A percentile compares a stretch with the other conserved stretches of the same genome.
Evolutionary conservation across 2,113 vertebrate genomes (phyloP).

Genomic region (Heloderma charlesbogerti): DNA sequence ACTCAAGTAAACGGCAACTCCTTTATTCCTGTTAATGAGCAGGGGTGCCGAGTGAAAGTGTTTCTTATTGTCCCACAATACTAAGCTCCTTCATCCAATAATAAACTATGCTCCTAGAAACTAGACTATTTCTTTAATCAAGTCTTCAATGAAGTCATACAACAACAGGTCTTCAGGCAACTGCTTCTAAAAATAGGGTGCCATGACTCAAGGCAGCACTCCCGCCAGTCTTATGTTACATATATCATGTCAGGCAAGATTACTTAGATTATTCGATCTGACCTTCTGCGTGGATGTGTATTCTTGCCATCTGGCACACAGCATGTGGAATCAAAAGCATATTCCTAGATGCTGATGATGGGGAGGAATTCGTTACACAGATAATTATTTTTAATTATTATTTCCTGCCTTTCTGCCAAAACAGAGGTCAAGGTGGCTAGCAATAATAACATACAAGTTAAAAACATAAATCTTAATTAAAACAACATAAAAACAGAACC

Average conservation of each 20-base stretch:
- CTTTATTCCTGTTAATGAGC: neutral
- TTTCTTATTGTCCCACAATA: neutral
- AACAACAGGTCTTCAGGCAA: slow-evolving; percentile 2
- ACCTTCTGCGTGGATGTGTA: neutral
- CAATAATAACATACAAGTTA: too few species aligned
- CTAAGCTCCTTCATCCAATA: neutral
- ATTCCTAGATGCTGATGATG: neutral
- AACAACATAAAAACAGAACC: too few species aligned
- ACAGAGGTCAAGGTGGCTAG: too few species aligned
- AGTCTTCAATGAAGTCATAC: neutral
- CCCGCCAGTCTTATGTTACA: neutral
- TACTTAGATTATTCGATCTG: neutral
- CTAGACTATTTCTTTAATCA: slow-evolving; percentile 12
- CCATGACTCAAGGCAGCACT: neutral
- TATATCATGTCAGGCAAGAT: neutral
- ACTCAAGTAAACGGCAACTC: neutral
- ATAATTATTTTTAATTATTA: neutral
- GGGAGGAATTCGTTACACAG: neutral
- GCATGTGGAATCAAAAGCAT: neutral
- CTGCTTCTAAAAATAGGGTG: slow-evolving; percentile 16
- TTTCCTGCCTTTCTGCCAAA: too few species aligned
- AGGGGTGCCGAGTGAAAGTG: neutral
- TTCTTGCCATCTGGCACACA: neutral
- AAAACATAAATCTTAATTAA: too few species aligned
- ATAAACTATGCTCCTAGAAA: neutral